A percentile compares a stretch with the other conserved stretches of the same genome.
Conservation (phyloP, 2,113 vertebrate species). For the Nesoenas mayeri region DNA sequence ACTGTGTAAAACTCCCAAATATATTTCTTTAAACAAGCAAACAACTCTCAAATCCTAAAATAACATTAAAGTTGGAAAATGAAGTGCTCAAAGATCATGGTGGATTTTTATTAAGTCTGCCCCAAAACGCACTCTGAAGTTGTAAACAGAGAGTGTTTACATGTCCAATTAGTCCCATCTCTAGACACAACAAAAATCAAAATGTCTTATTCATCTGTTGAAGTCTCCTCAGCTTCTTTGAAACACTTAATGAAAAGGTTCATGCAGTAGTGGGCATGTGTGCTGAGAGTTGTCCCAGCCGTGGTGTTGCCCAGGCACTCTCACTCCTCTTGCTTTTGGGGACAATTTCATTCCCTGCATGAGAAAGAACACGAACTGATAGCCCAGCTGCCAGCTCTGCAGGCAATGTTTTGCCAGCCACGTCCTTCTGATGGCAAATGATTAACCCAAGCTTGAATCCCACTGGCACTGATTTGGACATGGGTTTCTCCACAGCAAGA, state of each 20-base stretch:
- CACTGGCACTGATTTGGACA: fast-evolving
- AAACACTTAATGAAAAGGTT: not conserved
- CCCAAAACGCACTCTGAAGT: not conserved
- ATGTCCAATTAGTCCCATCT: not conserved
- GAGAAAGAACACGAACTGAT: fast-evolving
- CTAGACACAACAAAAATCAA: not conserved
- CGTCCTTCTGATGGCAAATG: not conserved
- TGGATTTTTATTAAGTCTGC: not conserved
- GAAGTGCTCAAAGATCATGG: not conserved
- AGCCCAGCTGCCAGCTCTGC: not conserved
- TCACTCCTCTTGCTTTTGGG: fast-evolving
- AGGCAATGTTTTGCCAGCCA: not conserved
- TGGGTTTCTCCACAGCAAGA: not conserved
- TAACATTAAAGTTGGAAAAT: not conserved
- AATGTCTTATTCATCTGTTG: not conserved
- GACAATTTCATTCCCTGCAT: not conserved
- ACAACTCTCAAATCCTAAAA: not conserved
- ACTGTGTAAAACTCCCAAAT: not conserved
- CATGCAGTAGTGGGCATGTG: fast-evolving
- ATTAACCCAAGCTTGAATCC: not conserved
- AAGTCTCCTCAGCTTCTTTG: not conserved
- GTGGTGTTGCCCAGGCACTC: fast-evolving
- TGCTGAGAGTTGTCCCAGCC: not conserved
- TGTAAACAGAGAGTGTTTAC: not conserved
- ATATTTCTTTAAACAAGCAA: not conserved